Conservation (phyloP, 2,113 vertebrate species). For the Ameiurus melas region DNA sequence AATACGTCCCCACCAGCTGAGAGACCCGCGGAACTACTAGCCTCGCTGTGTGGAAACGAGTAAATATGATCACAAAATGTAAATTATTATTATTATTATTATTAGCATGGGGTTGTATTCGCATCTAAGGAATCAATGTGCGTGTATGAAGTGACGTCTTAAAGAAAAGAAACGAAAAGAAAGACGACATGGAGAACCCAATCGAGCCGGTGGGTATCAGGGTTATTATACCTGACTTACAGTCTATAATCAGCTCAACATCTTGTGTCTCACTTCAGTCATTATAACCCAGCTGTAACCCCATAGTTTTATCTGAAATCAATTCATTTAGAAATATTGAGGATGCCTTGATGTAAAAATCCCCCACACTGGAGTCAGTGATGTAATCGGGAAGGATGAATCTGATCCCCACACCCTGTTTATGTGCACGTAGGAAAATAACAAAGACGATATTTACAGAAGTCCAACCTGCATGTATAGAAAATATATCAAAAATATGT, state of each 20-base stretch:
- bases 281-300: neutral
- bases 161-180: neutral
- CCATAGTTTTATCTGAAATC: neutral
- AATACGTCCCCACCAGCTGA: constrained; percentile 14
- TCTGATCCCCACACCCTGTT: neutral
- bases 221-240: neutral
- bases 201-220: constrained; percentile 58
- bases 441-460: neutral
- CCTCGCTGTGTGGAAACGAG: neutral
- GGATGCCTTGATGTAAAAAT: neutral
- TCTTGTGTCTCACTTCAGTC: neutral
- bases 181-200: constrained; percentile 61
- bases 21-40: neutral
- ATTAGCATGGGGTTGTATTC: neutral
- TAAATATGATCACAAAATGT: neutral
- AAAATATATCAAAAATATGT: too few species aligned
- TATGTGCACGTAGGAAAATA: neutral
- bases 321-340: neutral
- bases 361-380: neutral
- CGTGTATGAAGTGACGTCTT: neutral
- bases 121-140: neutral
- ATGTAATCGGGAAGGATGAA: neutral
- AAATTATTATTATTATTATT: neutral
- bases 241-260: neutral
- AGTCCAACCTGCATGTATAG: neutral